Percentiles rank a stretch among this genome's conserved stretches.
phyloP scores from a whole-genome alignment of 2,888 invertebrate genomes.

The Melipona bicolor region DNA sequence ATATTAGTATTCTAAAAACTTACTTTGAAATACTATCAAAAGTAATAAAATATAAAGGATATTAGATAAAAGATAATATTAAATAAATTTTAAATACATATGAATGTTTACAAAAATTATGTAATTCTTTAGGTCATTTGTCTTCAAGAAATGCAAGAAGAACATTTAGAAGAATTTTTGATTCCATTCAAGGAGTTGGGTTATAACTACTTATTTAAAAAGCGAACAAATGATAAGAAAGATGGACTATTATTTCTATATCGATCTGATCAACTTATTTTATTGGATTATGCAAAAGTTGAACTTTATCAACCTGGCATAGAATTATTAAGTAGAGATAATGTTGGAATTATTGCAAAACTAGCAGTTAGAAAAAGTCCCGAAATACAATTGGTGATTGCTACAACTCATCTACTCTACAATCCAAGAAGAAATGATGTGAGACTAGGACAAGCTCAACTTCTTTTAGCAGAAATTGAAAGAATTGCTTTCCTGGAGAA shows the following conservation, averaged over 20 bases:
- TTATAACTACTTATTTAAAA: constrained; percentile 91
- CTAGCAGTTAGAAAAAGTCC: constrained; percentile 86
- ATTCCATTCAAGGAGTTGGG: constrained; percentile 86
- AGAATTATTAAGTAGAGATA: constrained; percentile 91
- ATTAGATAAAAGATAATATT: not conserved
- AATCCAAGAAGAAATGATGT: constrained; percentile 96
- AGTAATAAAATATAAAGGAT: not conserved
- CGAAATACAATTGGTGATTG: constrained; percentile 88
- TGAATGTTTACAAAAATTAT: not conserved
- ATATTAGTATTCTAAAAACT: not conserved
- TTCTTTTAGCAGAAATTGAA: constrained; percentile 94
- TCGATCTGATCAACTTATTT: constrained; percentile 87
- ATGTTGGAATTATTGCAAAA: constrained; percentile 93
- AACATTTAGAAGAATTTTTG: constrained; percentile 89
- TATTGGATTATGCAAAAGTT: constrained; percentile 88
- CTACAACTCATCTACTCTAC: constrained; percentile 97
- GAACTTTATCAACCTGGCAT: constrained; percentile 89
- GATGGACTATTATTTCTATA: constrained; percentile 98
- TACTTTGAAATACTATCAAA: not conserved
- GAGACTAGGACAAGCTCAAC: constrained; percentile 93
- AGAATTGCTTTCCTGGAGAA: constrained; percentile 87
- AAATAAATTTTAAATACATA: not conserved
- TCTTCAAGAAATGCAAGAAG: constrained; percentile 95
- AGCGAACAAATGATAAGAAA: constrained; percentile 90
- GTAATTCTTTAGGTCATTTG: constrained; percentile 88